phyloP scores from a whole-genome alignment of 2,888 invertebrate species.

The Drosophila birchii region DNA sequence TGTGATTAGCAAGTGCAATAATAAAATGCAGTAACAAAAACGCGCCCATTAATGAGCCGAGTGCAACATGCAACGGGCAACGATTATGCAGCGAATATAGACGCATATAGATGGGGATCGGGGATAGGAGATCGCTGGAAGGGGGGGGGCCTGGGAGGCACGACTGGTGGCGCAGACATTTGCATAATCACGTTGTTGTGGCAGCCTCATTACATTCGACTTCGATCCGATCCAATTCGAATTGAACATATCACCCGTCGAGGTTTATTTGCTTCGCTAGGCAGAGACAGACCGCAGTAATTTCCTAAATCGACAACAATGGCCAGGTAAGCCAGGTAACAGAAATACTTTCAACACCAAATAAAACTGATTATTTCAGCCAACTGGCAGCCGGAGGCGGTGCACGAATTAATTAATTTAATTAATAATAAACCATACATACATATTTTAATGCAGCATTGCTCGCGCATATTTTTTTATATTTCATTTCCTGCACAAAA shows the following conservation, averaged over 20 bases:
- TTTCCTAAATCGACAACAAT: slow-evolving; percentile 70
- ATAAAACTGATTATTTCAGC: slow-evolving; percentile 62
- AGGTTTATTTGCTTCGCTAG: slow-evolving; percentile 76
- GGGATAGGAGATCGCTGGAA: neutral
- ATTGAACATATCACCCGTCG: slow-evolving; percentile 73
- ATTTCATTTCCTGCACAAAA: slow-evolving; percentile 65
- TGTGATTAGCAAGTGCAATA: slow-evolving; percentile 75
- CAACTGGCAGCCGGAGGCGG: slow-evolving; percentile 30
- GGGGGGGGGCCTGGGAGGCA: neutral
- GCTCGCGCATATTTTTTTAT: slow-evolving; percentile 18
- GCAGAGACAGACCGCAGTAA: slow-evolving; percentile 59
- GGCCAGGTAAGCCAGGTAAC: slow-evolving; percentile 40
- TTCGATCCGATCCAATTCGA: slow-evolving; percentile 45
- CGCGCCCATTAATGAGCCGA: slow-evolving; percentile 51
- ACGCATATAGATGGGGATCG: slow-evolving; percentile 42
- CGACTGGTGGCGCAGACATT: slow-evolving; percentile 49
- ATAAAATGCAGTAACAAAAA: slow-evolving; percentile 61
- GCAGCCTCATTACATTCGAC: slow-evolving; percentile 70
- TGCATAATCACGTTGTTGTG: slow-evolving; percentile 67
- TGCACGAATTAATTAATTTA: slow-evolving; percentile 70
- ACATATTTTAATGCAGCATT: slow-evolving; percentile 33
- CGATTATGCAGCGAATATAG: slow-evolving; percentile 69
- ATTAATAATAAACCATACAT: slow-evolving; percentile 57
- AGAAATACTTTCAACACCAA: slow-evolving; percentile 76
- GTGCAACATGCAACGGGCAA: slow-evolving; percentile 62